Evolutionary conservation across 2,113 vertebrate genomes (phyloP).

Genomic region (Budorcas taxicolor): DNA sequence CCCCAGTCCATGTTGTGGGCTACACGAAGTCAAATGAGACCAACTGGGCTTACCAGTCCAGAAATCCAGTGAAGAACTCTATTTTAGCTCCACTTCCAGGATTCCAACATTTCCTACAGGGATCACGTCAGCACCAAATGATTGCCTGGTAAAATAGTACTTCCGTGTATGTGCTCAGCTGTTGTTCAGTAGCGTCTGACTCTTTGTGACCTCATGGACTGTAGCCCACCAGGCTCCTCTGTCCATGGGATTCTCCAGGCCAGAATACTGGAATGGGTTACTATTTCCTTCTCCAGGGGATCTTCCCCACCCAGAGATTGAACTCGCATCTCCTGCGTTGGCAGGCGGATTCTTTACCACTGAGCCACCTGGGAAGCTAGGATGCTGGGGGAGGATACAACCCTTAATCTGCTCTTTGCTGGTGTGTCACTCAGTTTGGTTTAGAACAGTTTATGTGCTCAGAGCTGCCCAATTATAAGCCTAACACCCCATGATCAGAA

Average conservation of each 20-base stretch:
- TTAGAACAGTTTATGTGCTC: background rate
- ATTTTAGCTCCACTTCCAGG: background rate
- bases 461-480: background rate
- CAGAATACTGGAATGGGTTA: background rate
- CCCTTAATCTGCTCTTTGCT: background rate
- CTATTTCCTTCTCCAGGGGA: background rate
- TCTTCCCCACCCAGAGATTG: background rate
- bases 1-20: background rate
- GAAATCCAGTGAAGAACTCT: background rate
- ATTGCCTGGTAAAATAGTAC: background rate
- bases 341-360: background rate
- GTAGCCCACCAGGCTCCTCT: background rate
- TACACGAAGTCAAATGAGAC: background rate
- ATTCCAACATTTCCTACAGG: background rate
- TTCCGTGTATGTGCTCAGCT: background rate
- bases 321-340: accelerated
- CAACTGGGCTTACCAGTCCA: background rate
- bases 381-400: background rate
- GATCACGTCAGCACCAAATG: background rate
- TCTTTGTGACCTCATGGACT: background rate
- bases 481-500: background rate
- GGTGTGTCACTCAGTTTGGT: background rate
- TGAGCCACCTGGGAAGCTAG: background rate
- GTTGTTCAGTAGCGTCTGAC: background rate
- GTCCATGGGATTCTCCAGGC: background rate